These are phyloP conservation scores for Apogon talboti DNA, from an alignment of 2,797 vertebrate genomes.

Conservation along the genomic window DNA sequence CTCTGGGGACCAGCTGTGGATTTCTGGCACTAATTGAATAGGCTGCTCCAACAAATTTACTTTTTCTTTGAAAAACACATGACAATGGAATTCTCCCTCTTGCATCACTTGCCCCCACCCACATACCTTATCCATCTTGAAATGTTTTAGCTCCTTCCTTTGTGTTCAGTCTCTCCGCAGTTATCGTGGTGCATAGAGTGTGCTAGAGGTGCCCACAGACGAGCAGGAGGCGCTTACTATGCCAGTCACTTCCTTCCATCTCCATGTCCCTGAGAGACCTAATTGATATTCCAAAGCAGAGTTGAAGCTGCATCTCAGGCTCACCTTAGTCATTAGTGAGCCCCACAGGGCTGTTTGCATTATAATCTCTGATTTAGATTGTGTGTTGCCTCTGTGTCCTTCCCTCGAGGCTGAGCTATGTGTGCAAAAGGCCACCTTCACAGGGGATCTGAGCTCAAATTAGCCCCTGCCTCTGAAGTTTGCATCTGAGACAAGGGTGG, in stretches of 20 bases:
- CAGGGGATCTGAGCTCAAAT: constrained; percentile 61
- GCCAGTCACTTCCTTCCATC: constrained; percentile 77
- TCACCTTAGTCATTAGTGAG: constrained; percentile 82
- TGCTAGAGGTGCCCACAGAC: constrained; percentile 62
- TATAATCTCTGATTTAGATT: constrained; percentile 81
- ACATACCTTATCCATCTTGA: constrained; percentile 44
- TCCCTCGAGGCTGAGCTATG: constrained; percentile 67
- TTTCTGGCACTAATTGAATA: constrained; percentile 74
- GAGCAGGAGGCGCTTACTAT: constrained; percentile 66
- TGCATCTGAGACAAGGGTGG: constrained; percentile 48
- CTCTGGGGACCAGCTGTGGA: constrained; percentile 69
- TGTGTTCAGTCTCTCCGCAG: constrained; percentile 48
- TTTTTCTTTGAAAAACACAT: constrained; percentile 62
- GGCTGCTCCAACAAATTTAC: constrained; percentile 59
- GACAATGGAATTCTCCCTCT: constrained; percentile 64
- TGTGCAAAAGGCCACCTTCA: constrained; percentile 63
- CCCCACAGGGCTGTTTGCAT: constrained; percentile 78
- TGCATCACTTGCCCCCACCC: constrained; percentile 54
- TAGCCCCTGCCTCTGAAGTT: constrained; percentile 51
- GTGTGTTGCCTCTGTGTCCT: constrained; percentile 73
- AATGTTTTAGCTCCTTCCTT: constrained; percentile 52
- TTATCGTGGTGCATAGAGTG: constrained; percentile 33
- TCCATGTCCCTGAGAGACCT: constrained; percentile 72
- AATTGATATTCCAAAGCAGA: constrained; percentile 81
- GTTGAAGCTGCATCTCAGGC: constrained; percentile 71